Evolutionary conservation across 1,140 invertebrate species (phyloP).

Genomic region (Drosophila hydei): DNA sequence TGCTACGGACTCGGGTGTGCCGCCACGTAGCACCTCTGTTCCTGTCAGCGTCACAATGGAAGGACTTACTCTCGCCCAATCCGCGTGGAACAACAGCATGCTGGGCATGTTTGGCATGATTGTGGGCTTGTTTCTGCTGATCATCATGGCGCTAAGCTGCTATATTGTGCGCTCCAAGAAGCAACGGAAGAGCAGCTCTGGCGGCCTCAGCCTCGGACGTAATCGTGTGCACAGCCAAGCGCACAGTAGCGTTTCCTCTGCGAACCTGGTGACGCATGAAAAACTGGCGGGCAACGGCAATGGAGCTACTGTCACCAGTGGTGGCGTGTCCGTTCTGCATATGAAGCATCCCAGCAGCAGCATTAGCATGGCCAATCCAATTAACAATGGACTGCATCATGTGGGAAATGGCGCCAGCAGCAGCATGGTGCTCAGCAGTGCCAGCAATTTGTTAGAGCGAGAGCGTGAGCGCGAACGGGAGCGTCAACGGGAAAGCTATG

Average conservation of each 20-base stretch:
- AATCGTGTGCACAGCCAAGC: slow-evolving; percentile 82
- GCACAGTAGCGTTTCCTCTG: slow-evolving; percentile 77
- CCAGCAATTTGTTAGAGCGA: slow-evolving; percentile 61
- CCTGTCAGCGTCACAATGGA: slow-evolving; percentile 82
- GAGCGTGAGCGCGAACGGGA: slow-evolving; percentile 76
- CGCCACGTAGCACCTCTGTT: slow-evolving; percentile 78
- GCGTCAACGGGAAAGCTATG: slow-evolving; percentile 78
- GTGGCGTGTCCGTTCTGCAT: slow-evolving; percentile 74
- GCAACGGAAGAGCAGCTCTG: slow-evolving; percentile 63
- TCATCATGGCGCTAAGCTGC: slow-evolving; percentile 75
- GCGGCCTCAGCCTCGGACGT: slow-evolving; percentile 58
- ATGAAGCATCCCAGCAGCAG: slow-evolving; percentile 77
- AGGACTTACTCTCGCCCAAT: slow-evolving; percentile 69
- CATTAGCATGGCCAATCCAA: slow-evolving; percentile 77
- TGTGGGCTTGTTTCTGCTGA: slow-evolving; percentile 72
- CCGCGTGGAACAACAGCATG: slow-evolving; percentile 71
- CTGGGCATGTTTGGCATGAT: slow-evolving; percentile 78
- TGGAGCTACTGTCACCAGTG: slow-evolving; percentile 64
- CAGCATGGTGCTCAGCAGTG: slow-evolving; percentile 84
- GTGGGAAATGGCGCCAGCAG: slow-evolving; percentile 83
- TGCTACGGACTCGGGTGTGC: slow-evolving; percentile 88
- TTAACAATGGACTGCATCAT: slow-evolving; percentile 72
- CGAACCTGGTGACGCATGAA: slow-evolving; percentile 80
- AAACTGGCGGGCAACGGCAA: slow-evolving; percentile 73
- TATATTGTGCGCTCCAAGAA: slow-evolving; percentile 78